A percentile compares a stretch with the other conserved stretches of the same genome.
phyloP scores from a whole-genome alignment of 2,113 vertebrate genomes.

The Mastomys natalensis region DNA sequence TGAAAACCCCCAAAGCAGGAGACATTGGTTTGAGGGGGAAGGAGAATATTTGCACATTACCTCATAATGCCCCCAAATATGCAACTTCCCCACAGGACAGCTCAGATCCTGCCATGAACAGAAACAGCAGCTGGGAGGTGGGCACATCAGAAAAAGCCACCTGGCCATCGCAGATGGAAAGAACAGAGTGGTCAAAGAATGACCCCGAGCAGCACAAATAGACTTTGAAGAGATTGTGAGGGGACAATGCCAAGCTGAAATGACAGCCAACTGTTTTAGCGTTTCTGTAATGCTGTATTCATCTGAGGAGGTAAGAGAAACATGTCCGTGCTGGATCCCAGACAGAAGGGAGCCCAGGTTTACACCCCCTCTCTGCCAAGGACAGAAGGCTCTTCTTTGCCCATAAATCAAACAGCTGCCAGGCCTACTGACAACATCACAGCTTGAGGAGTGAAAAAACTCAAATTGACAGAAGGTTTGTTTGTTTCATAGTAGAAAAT shows the following conservation, averaged over 20 bases:
- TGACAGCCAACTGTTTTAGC: slow-evolving; percentile 64
- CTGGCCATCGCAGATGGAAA: slow-evolving; percentile 64
- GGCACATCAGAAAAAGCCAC: slow-evolving; percentile 10
- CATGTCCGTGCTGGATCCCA: slow-evolving; percentile 67
- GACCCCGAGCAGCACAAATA: slow-evolving; percentile 45
- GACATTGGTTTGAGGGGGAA: slow-evolving; percentile 17
- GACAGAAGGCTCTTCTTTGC: slow-evolving; percentile 17
- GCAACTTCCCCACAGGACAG: slow-evolving; percentile 52
- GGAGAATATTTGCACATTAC: slow-evolving; percentile 34
- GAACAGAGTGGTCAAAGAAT: slow-evolving; percentile 67
- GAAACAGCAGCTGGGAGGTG: slow-evolving; percentile 38
- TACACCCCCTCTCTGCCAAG: slow-evolving; percentile 23
- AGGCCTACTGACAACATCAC: slow-evolving; percentile 26
- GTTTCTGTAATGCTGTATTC: slow-evolving; percentile 68
- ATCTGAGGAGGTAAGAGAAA: slow-evolving; percentile 71
- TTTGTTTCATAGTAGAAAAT: slow-evolving; percentile 35
- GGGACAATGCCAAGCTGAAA: slow-evolving; percentile 76
- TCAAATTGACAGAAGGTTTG: background rate
- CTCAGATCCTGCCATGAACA: slow-evolving; percentile 37
- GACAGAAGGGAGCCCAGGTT: slow-evolving; percentile 59
- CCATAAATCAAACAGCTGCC: slow-evolving; percentile 32
- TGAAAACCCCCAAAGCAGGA: slow-evolving; percentile 44
- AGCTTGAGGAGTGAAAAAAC: slow-evolving; percentile 39
- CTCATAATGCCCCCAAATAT: slow-evolving; percentile 45
- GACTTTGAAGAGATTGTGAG: slow-evolving; percentile 72